Evolutionary conservation across 1,140 invertebrate species (phyloP), one percentile per base, ranked within the genome.

Genomic region (Trichonephila clavipes): DNA sequence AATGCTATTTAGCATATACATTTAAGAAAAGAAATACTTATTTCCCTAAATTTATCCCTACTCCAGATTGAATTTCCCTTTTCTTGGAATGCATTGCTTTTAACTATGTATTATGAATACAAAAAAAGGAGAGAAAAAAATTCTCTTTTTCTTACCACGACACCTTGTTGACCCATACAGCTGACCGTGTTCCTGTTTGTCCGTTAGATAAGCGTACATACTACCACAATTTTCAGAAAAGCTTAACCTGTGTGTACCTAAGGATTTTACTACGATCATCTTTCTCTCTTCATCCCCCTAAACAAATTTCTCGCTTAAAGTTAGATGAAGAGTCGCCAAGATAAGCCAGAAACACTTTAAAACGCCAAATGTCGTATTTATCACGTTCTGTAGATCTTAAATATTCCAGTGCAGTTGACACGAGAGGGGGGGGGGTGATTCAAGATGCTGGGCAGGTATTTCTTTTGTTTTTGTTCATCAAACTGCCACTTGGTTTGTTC

Each of bases 311-410:
- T 64, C 81, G 44, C 19, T 58, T 69, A 24, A 90, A 61, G 24
- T 69, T 4, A 3, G 21, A 62, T 86, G 91, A 92, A 77, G 91
- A 87, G 82, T 92, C 24, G 64, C 18, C 21, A 24, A 1, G 82
- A 87, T 92, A 92, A 92, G 91, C 81, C 44, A 16, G n/a, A 64
- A 34, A 92, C 81, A 69, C 40, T 61, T 86, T 92, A 59, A 86
- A 92, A 92, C 90, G 90, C 81, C 81, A 92, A 85, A 92, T 58
- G 59, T 4, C 40, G 64, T 58, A 92, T 92, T 92, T 92, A 92
- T 92, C 91, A 92, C 91, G 66, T 92, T 72, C 44, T 19, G 28
- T 1, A n/a, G 62, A 87, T 87, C 91, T 86, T 92, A 92, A 92
- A 87, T 92, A 86, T 92, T 77, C 64, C 40, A 7, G 19, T 21